Conservation (phyloP, 2,888 invertebrate genomes). For the Ophioninae sp. region DNA sequence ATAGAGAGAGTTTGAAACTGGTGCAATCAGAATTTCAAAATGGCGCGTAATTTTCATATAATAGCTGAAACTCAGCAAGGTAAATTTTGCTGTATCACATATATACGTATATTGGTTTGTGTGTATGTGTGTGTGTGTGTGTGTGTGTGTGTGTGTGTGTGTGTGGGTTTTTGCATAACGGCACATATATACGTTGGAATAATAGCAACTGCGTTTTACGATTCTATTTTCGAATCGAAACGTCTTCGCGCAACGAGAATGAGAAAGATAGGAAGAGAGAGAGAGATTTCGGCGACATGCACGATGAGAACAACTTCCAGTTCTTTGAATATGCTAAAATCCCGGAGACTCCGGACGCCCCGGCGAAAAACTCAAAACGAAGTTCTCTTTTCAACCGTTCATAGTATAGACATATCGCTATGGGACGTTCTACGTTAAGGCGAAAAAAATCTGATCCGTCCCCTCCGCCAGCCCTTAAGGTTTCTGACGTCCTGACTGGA, state of each 20-base stretch:
- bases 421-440: background rate
- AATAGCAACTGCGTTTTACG: constrained; percentile 69
- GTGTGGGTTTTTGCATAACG: background rate
- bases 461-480: background rate
- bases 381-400: constrained; percentile 40
- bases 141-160: too few relatives aligned
- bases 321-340: constrained; percentile 61
- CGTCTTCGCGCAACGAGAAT: constrained; percentile 57
- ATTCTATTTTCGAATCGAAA: constrained; percentile 68
- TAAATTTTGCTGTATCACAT: constrained; percentile 21
- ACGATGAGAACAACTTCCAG: constrained; percentile 50
- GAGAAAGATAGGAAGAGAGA: constrained; percentile 60
- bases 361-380: constrained; percentile 55
- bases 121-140: background rate
- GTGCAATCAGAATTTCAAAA: constrained; percentile 33
- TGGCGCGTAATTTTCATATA: constrained; percentile 25
- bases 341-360: constrained; percentile 48
- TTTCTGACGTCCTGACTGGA: too few relatives aligned
- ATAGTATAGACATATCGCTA: background rate
- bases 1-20: constrained; percentile 10
- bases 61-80: constrained; percentile 15
- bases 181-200: constrained; percentile 38
- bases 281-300: constrained; percentile 2
- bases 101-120: background rate
- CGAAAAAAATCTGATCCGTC: background rate